Conservation (phyloP, 1,140 invertebrate genomes). For the Periplaneta americana region DNA sequence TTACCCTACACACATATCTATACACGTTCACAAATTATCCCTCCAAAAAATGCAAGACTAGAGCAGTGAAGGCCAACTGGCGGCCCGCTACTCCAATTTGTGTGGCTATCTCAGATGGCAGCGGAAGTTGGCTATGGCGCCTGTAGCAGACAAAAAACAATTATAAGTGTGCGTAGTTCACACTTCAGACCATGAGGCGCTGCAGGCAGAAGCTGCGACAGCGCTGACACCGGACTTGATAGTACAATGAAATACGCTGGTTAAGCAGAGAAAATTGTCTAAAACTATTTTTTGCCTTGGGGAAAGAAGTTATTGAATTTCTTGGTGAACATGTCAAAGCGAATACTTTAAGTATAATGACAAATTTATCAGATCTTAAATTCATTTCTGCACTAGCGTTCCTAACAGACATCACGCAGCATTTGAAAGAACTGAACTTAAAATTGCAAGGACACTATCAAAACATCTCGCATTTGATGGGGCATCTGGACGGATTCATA, state of each 20-base stretch:
- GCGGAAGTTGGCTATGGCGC: too few species aligned
- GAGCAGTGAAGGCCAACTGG: too few species aligned
- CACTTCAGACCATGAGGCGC: too few species aligned
- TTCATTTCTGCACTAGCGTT: not conserved
- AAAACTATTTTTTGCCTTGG: not conserved
- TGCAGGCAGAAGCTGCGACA: too few species aligned
- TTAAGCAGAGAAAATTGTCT: not conserved
- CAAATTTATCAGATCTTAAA: not conserved
- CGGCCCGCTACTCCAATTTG: too few species aligned
- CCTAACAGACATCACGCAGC: not conserved
- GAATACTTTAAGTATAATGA: not conserved
- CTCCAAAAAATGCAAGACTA: too few species aligned
- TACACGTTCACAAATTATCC: too few species aligned
- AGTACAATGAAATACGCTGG: not conserved
- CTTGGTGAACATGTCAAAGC: not conserved
- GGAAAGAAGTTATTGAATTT: not conserved
- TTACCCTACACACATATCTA: too few species aligned
- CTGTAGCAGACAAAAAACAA: too few species aligned
- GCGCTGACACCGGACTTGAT: too few species aligned
- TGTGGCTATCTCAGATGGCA: too few species aligned
- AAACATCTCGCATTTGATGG: not conserved
- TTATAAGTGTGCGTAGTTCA: too few species aligned
- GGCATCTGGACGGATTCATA: not conserved
- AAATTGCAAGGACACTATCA: not conserved
- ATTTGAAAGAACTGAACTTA: not conserved